phyloP scores from a whole-genome alignment of 2,888 invertebrate species.

The Elysia crispata region DNA sequence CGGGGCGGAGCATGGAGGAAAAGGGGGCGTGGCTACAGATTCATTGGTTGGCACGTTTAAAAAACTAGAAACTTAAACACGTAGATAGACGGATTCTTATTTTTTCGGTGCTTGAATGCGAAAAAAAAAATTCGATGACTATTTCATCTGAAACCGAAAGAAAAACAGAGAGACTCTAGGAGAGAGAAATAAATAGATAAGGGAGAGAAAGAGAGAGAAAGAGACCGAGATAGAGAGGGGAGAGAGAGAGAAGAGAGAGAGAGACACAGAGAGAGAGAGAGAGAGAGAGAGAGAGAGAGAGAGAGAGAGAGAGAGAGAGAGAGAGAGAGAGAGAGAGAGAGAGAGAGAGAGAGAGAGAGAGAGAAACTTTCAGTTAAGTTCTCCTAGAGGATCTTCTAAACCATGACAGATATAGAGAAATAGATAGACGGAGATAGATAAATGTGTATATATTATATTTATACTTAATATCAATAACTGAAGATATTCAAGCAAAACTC shows the following conservation, averaged over 20 bases:
- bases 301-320: conserved; percentile 15
- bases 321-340: conserved; percentile 3
- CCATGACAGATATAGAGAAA: too few species aligned
- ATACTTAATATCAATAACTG: too few species aligned
- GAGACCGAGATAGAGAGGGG: neutral
- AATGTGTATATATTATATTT: too few species aligned
- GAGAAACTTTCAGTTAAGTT: too few species aligned
- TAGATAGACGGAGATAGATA: too few species aligned
- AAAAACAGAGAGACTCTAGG: neutral
- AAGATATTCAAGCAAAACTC: too few species aligned
- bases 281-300: conserved; percentile 25
- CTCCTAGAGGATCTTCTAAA: too few species aligned
- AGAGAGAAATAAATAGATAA: neutral
- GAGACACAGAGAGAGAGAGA: neutral
- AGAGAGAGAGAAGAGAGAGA: neutral
- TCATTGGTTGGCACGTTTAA: conserved; percentile 49
- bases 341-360: neutral
- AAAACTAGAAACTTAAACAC: conserved; percentile 46
- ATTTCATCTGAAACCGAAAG: neutral
- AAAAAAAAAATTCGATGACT: too few species aligned
- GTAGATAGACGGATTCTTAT: too few species aligned
- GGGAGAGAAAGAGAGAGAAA: neutral
- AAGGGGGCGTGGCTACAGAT: conserved; percentile 37
- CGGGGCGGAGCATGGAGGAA: conserved; percentile 21
- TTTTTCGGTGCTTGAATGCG: too few species aligned